Evolutionary conservation across 2,888 invertebrate species (phyloP), one percentile per base, ranked within the genome.

Genomic region (Latrodectus hesperus): DNA sequence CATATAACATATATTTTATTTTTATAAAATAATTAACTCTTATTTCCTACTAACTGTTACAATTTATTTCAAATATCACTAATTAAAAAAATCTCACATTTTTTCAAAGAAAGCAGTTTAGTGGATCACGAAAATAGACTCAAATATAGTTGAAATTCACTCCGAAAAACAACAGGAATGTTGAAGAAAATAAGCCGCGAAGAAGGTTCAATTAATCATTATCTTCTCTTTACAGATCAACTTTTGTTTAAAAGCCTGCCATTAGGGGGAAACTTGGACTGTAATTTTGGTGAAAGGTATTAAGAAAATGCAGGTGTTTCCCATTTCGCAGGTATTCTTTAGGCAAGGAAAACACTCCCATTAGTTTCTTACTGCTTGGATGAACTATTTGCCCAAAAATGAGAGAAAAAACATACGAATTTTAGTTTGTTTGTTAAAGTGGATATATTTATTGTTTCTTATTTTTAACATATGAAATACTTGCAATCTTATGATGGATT

Each of bases 251-350:
- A 81, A 74, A 67, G n/a, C 81, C 81, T 52, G n/a, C 17, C 22
- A 81, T 81, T 81, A 81, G 52, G 53, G 67, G 52, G 14, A 52
- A 16, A 26, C 26, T 65, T 73, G 73, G 73, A 17, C 81, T 81
- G 65, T 81, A 74, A 81, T 81, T 81, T 81, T 74, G 81, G 81
- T 74, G 81, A 81, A 74, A 65, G 73, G 67, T n/a, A 78, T 52
- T 72, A 65, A 67, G 72, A 74, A 74, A 53, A 17, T 73, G 74
- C 73, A 74, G 81, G 73, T 73, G 81, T 53, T 68, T 73, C 49
- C 10, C 14, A 26, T 14, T 64, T 52, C n/a, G 60, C 60, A n/a
- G 60, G 10, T 12, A 60, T 60, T 10, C n/a, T 60, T n/a, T 10
- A 11, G 60, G 12, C 60, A 12, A 6, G 60, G 60, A 38, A 38